phyloP scores from a whole-genome alignment of 2,113 vertebrate genomes.

The Rana temporaria region DNA sequence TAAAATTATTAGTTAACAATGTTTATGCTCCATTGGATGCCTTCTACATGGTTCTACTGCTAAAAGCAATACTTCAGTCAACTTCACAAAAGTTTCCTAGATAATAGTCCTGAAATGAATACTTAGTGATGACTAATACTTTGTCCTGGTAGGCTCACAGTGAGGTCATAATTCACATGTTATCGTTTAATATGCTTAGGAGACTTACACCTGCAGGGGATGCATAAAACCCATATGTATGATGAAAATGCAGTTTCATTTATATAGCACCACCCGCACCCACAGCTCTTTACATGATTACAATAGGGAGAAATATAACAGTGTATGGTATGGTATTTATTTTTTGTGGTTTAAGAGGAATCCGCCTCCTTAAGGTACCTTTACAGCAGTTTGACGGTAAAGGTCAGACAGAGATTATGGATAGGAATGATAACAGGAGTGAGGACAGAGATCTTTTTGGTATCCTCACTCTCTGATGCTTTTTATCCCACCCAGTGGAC shows the following conservation, averaged over 20 bases:
- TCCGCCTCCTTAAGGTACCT: no score
- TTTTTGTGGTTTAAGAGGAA: no score
- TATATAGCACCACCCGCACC: constrained; percentile 43
- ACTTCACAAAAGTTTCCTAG: constrained; percentile 28
- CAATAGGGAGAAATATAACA: constrained; percentile 39
- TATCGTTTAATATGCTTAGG: constrained; percentile 47
- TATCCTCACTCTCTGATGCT: no score
- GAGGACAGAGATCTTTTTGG: no score
- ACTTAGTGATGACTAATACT: constrained; percentile 41
- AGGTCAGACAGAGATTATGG: no score
- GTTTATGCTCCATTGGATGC: no score
- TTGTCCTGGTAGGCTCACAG: constrained; percentile 32
- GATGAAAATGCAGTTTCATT: constrained; percentile 44
- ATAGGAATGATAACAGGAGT: no score
- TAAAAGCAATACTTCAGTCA: constrained; percentile 9
- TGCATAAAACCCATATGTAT: constrained; percentile 49
- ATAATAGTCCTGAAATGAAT: constrained; percentile 42
- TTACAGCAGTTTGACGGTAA: no score
- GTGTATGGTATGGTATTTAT: no score
- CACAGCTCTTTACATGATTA: constrained; percentile 42
- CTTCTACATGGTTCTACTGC: background rate
- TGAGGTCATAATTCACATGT: constrained; percentile 46
- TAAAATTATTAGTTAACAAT: no score
- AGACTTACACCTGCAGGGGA: constrained; percentile 47
- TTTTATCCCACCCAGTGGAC: no score